Evolutionary conservation across 1,140 invertebrate genomes (phyloP), one percentile per base, ranked within the genome.

Genomic region (Drosophila ambigua): DNA sequence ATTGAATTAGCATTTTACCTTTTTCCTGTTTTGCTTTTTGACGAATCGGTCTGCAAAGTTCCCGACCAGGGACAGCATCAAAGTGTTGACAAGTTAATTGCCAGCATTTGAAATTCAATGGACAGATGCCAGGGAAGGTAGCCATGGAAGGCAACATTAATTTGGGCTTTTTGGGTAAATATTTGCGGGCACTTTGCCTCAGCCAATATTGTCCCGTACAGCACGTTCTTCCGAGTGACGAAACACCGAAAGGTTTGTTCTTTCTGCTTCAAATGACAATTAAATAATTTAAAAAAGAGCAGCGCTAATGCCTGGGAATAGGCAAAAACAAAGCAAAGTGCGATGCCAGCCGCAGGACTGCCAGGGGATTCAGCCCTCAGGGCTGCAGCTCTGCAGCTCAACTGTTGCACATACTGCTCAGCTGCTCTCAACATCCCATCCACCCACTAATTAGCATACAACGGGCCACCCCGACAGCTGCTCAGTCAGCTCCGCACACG

Each of bases 41-140:
- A 11, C 31, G 31, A 35, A 35, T 35, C 3, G 31, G 31, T 9
- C 31, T 35, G 8, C 9, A 35, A 35, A 35, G 31, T 35, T 4
- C 9, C 31, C 9, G 31, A 8, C 35, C 35, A 4, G 9, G 31
- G 43, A 57, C 45, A 31, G 45, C 45, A 41, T 49, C 45, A 60
- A 60, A 50, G 57, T 59, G 45, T 23, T 16, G 26, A 41, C 57
- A 60, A 60, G 45, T 60, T 41, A 60, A 60, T 60, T 60, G 57
- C 57, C 57, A 41, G 45, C 46, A 41, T 49, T 60, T 60, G 49
- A 44, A 45, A 31, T 60, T 60, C 45, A 26, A 23, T 13, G 11
- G 11, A 39, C 13, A 13, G 8, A 39, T 39, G 9, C 35, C 3
- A 39, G 2, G 11, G 35, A 4, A 11, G 4, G 35, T 39, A 13